Conservation (phyloP, 2,888 invertebrate genomes). For the Tiliacea aurago region DNA sequence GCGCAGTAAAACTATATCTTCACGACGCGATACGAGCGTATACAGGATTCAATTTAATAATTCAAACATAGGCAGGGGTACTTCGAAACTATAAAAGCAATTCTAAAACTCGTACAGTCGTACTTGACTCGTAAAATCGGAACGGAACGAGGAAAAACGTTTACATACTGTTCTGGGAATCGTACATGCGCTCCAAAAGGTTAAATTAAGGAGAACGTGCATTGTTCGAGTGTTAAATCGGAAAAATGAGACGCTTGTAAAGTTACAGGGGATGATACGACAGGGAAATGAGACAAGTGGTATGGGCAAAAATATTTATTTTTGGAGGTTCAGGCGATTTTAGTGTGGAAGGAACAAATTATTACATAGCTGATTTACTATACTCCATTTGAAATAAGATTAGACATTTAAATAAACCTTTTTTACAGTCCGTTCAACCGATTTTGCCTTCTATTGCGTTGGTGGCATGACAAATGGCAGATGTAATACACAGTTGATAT, state of each 20-base stretch:
- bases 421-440: too few species aligned
- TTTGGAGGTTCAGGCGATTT: neutral
- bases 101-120: constrained; percentile 81
- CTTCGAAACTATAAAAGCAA: constrained; percentile 82
- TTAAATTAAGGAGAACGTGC: constrained; percentile 66
- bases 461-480: too few species aligned
- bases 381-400: too few species aligned
- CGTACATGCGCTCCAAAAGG: constrained; percentile 64
- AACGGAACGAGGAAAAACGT: constrained; percentile 81
- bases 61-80: constrained; percentile 78
- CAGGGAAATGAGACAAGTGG: constrained; percentile 40
- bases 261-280: constrained; percentile 43
- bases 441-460: too few species aligned
- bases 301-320: constrained; percentile 15
- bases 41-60: constrained; percentile 80
- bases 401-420: too few species aligned
- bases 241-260: constrained; percentile 61
- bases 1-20: constrained; percentile 60
- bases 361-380: too few species aligned
- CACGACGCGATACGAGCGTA: constrained; percentile 55
- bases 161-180: constrained; percentile 78
- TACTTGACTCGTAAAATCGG: constrained; percentile 83
- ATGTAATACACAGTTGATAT: too few species aligned
- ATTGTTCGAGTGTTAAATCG: constrained; percentile 58
- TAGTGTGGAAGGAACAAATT: neutral